Percentiles rank a stretch among this genome's conserved stretches.
Conservation (phyloP, 1,140 invertebrate species). For the Maconellicoccus hirsutus region DNA sequence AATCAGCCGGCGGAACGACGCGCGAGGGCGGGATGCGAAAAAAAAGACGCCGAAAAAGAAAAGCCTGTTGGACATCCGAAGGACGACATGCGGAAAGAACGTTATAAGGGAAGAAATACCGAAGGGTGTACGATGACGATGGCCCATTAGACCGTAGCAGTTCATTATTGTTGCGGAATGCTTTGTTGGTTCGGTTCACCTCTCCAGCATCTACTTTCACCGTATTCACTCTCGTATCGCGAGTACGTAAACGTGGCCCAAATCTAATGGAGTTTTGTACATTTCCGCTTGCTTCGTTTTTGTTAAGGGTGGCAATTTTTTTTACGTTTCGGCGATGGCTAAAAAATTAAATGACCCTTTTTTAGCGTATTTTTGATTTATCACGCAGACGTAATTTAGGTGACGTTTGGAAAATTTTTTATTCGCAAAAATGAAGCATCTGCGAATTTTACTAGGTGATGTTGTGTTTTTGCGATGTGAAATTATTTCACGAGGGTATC, state of each 20-base stretch:
- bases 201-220: background rate
- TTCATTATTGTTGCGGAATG: constrained; percentile 3
- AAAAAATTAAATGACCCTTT: background rate
- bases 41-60: background rate
- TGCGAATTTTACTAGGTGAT: too few relatives aligned
- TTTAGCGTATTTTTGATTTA: background rate
- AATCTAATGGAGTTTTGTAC: constrained; percentile 4
- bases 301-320: background rate
- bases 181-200: background rate
- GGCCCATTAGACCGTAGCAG: constrained; percentile 1
- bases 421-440: too few relatives aligned
- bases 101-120: background rate
- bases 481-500: background rate
- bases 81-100: background rate
- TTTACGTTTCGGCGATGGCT: background rate
- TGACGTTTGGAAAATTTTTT: too few relatives aligned
- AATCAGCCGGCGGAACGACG: background rate
- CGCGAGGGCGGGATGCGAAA: too few relatives aligned
- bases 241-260: background rate
- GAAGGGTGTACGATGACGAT: background rate
- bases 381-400: too few relatives aligned
- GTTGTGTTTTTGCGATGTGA: background rate
- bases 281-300: background rate
- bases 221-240: background rate
- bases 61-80: background rate